phyloP scores from a whole-genome alignment of 2,888 invertebrate species.

The Dendrolimus pini region DNA sequence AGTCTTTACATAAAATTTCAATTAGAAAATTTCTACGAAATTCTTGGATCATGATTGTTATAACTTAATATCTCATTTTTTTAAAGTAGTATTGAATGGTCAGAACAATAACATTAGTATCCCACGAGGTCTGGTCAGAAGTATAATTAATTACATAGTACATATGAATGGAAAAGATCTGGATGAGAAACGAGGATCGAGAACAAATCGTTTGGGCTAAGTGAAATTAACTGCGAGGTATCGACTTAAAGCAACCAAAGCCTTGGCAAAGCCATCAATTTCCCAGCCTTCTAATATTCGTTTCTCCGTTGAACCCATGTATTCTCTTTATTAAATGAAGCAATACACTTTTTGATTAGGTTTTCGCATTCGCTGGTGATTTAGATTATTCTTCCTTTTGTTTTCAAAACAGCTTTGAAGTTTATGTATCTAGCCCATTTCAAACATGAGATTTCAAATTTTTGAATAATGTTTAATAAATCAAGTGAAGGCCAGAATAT shows the following conservation, averaged over 20 bases:
- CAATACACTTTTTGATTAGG: neutral
- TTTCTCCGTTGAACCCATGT: slow-evolving; percentile 22
- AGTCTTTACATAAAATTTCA: no score
- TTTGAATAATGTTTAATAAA: no score
- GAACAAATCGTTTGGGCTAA: slow-evolving; percentile 42
- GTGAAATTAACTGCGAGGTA: slow-evolving; percentile 51
- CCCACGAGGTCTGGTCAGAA: no score
- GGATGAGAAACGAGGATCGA: slow-evolving; percentile 31
- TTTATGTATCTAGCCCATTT: no score
- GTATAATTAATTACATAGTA: no score
- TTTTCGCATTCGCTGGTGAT: neutral
- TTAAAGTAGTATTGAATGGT: neutral
- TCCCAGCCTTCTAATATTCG: slow-evolving; percentile 28
- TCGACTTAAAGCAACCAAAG: slow-evolving; percentile 33
- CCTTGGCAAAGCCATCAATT: slow-evolving; percentile 40
- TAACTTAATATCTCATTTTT: no score
- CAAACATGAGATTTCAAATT: no score
- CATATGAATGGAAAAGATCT: slow-evolving; percentile 11
- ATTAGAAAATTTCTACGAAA: no score
- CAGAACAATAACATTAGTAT: slow-evolving; percentile 8
- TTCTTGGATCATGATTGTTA: no score
- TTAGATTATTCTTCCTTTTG: no score
- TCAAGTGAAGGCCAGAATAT: no score
- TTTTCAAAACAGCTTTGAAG: no score
- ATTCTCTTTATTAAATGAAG: slow-evolving; percentile 2